These are phyloP conservation scores for Charina bottae DNA, from an alignment of 2,113 vertebrate genomes.

Conservation along the genomic window DNA sequence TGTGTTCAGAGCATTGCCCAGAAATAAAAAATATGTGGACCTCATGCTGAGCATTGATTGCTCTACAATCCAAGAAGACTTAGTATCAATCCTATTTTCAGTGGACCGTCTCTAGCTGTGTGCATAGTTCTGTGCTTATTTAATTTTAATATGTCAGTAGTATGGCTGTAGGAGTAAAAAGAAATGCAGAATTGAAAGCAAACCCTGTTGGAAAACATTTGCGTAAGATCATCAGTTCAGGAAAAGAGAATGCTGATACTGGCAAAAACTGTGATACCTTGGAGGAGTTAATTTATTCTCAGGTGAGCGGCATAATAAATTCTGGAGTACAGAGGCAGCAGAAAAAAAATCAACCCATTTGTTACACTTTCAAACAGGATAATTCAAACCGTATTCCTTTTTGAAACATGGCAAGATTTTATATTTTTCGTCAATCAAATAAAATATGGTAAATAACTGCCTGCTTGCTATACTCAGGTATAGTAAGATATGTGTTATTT, in stretches of 20 bases:
- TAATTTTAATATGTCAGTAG: neutral
- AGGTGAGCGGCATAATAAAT: neutral
- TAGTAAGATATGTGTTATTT: neutral
- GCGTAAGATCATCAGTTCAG: neutral
- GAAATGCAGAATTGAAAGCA: neutral
- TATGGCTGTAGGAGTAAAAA: neutral
- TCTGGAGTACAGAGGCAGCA: neutral
- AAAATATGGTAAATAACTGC: neutral
- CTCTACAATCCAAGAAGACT: constrained; percentile 21
- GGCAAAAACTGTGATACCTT: neutral
- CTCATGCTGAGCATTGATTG: constrained; percentile 9
- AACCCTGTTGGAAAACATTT: neutral
- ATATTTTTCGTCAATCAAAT: neutral
- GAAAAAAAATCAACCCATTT: neutral
- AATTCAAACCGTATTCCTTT: neutral
- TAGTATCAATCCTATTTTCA: neutral
- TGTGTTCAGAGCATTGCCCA: constrained; percentile 3
- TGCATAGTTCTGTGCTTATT: neutral
- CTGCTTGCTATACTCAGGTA: neutral
- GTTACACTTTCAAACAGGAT: neutral
- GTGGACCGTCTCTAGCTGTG: neutral
- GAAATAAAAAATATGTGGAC: constrained; percentile 33
- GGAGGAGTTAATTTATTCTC: neutral
- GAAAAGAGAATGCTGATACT: neutral
- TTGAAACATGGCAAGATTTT: neutral